Percentiles rank a stretch among this genome's conserved stretches.
Evolutionary conservation across 2,797 vertebrate genomes (phyloP).

Genomic region (Delichon dasypus): DNA sequence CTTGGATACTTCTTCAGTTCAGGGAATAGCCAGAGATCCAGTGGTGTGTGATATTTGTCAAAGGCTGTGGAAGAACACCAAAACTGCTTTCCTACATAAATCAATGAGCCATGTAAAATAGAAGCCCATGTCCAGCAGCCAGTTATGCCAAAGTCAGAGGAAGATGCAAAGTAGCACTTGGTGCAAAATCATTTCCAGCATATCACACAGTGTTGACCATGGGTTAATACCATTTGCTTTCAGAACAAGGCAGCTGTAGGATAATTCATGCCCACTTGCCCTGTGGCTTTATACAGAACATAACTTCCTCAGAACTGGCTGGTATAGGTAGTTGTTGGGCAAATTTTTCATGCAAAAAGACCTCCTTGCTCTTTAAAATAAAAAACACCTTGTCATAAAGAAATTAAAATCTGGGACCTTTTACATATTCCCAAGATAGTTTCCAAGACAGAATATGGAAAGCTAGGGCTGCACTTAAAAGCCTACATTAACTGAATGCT

Average conservation of each 20-base stretch:
- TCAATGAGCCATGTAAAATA: not conserved
- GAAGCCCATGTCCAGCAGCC: rapidly evolving
- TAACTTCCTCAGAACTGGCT: not conserved
- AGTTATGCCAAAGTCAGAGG: not conserved
- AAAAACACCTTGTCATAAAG: not conserved
- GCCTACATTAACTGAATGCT: not conserved
- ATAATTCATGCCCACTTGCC: not conserved
- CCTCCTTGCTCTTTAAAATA: not conserved
- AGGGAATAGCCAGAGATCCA: not conserved
- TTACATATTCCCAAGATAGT: not conserved
- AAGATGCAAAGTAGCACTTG: not conserved
- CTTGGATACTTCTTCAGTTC: not conserved
- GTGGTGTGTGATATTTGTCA: not conserved
- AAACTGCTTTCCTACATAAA: not conserved
- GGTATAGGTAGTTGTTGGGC: not conserved
- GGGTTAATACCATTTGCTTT: not conserved
- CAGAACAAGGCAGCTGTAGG: not conserved
- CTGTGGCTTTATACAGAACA: not conserved
- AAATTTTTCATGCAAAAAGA: not conserved
- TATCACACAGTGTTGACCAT: not conserved
- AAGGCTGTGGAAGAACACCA: not conserved
- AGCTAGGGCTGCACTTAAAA: not conserved
- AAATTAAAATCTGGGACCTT: not conserved
- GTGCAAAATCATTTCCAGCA: not conserved
- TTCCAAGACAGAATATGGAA: constrained; percentile 15